Evolutionary conservation across 2,113 vertebrate genomes (phyloP).

Genomic region (Danio rerio): GRCz12tu NC_133189.1:36436501-36437000

Average conservation of each 20-base stretch:
- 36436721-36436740: not conserved
- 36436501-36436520: constrained; percentile 70
- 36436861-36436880: constrained; percentile 47
- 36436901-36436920: constrained; percentile 45
- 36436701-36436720: not conserved
- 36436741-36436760: constrained; percentile 11
- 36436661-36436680: constrained; percentile 8
- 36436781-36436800: not conserved
- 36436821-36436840: constrained; percentile 34
- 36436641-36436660: constrained; percentile 25
- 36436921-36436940: constrained; percentile 51
- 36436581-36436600: constrained; percentile 17
- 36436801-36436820: constrained; percentile 1
- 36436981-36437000: constrained; percentile 48
- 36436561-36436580: constrained; percentile 9
- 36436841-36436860: constrained; percentile 33
- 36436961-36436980: constrained; percentile 42
- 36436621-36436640: not conserved
- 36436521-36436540: constrained; percentile 57
- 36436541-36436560: constrained; percentile 55
- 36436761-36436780: not conserved
- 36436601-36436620: not conserved
- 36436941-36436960: constrained; percentile 46
- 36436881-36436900: constrained; percentile 54
- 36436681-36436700: not conserved